These are phyloP conservation scores for Labeo rohita DNA, from an alignment of 2,113 vertebrate genomes.

Conservation along the genomic window DNA sequence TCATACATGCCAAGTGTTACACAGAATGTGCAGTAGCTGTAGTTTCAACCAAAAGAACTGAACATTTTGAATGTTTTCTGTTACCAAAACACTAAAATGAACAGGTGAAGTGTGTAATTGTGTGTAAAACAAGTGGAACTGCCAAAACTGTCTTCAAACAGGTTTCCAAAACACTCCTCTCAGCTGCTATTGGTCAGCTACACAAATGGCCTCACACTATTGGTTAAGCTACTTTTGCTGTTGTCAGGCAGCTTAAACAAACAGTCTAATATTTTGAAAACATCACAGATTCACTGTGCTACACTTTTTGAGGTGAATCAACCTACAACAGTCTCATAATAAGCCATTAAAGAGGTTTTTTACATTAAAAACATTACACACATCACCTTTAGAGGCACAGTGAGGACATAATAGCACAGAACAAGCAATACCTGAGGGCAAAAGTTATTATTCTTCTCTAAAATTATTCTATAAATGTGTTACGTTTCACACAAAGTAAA, in stretches of 20 bases:
- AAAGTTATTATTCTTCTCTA: background rate
- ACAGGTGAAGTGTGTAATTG: background rate
- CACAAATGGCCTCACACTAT: background rate
- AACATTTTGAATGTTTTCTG: background rate
- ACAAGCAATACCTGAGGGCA: background rate
- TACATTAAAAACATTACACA: background rate
- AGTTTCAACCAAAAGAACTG: background rate
- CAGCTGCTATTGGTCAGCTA: background rate
- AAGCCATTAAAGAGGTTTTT: background rate
- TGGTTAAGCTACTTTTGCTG: background rate
- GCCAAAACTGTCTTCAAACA: slow-evolving; percentile 1
- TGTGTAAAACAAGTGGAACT: background rate
- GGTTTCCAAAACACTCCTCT: background rate
- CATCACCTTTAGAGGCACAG: background rate
- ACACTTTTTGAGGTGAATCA: background rate
- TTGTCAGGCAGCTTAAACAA: background rate
- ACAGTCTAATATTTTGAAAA: background rate
- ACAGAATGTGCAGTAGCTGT: slow-evolving; percentile 21
- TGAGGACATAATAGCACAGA: background rate
- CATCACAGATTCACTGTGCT: background rate
- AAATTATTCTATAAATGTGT: background rate
- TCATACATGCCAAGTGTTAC: slow-evolving; percentile 30
- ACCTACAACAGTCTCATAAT: background rate
- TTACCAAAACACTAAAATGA: slow-evolving; percentile 7
- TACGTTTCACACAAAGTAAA: background rate